Evolutionary conservation across 2,797 vertebrate species (phyloP).

Genomic region (Tenualosa ilisha): DNA sequence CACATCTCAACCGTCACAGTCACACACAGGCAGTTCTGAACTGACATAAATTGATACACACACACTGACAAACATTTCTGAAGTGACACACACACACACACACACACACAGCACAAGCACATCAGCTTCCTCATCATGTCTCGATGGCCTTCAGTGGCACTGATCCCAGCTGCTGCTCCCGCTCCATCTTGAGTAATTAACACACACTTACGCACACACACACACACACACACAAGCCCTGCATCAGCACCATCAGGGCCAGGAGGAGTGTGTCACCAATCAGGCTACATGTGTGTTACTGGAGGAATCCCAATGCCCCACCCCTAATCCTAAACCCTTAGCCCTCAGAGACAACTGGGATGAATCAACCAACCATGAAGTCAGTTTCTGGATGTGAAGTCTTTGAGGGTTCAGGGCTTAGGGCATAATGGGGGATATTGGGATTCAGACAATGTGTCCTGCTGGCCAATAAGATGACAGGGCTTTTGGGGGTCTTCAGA

Average conservation of each 20-base stretch:
- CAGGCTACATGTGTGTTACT: not conserved
- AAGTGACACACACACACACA: not conserved
- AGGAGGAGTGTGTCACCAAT: constrained; percentile 5
- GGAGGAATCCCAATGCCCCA: no score
- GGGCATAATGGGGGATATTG: no score
- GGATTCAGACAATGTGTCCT: not conserved
- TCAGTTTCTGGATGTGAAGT: no score
- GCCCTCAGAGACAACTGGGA: no score
- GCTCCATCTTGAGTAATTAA: not conserved
- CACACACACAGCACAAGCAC: not conserved
- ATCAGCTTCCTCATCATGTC: not conserved
- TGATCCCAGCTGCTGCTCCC: not conserved
- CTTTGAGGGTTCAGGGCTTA: no score
- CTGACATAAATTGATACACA: not conserved
- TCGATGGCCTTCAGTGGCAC: no score
- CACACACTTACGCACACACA: no score
- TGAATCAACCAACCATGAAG: no score
- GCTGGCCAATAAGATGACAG: not conserved
- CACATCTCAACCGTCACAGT: not conserved
- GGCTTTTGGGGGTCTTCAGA: not conserved
- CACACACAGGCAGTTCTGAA: not conserved
- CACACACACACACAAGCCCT: not conserved
- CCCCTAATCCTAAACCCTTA: no score
- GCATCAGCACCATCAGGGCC: not conserved
- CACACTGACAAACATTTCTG: not conserved